Percentiles rank a stretch among this genome's conserved stretches.
Evolutionary conservation across 1,140 invertebrate genomes (phyloP).

Genomic region (Bombus fervidus): DNA sequence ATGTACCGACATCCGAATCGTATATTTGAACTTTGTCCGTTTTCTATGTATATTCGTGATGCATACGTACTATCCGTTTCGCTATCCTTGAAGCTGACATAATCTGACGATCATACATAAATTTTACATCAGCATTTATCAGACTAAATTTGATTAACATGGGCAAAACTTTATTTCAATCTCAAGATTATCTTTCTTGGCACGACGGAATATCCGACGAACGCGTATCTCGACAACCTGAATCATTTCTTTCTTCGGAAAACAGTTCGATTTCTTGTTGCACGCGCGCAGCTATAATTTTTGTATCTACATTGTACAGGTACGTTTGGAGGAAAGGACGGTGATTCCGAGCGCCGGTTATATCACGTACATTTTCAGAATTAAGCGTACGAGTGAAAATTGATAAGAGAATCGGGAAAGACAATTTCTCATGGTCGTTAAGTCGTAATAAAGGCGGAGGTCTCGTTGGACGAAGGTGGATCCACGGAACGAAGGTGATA

Average conservation of each 20-base stretch:
- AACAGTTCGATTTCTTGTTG: not conserved
- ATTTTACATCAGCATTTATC: too few relatives aligned
- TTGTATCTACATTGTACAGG: not conserved
- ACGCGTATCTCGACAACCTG: too few relatives aligned
- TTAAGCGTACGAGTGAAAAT: slow-evolving; percentile 1
- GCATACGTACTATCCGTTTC: not conserved
- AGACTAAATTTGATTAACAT: not conserved
- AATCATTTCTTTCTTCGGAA: not conserved
- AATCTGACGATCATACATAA: not conserved
- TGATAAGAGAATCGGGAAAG: slow-evolving; percentile 5
- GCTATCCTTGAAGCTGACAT: not conserved
- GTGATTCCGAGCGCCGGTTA: not conserved
- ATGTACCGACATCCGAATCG: not conserved
- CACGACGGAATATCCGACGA: not conserved
- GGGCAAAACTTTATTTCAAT: not conserved
- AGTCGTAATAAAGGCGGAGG: not conserved
- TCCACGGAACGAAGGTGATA: slow-evolving; percentile 45
- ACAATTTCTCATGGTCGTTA: slow-evolving; percentile 15
- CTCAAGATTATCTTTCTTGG: too few relatives aligned
- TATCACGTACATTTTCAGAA: not conserved
- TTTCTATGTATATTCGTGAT: not conserved
- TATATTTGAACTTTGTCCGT: not conserved
- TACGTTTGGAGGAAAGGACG: not conserved
- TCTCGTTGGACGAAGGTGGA: not conserved
- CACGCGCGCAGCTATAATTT: too few relatives aligned